Evolutionary conservation across 1,140 invertebrate species (phyloP).

Genomic region (Oscheius sp.): DNA sequence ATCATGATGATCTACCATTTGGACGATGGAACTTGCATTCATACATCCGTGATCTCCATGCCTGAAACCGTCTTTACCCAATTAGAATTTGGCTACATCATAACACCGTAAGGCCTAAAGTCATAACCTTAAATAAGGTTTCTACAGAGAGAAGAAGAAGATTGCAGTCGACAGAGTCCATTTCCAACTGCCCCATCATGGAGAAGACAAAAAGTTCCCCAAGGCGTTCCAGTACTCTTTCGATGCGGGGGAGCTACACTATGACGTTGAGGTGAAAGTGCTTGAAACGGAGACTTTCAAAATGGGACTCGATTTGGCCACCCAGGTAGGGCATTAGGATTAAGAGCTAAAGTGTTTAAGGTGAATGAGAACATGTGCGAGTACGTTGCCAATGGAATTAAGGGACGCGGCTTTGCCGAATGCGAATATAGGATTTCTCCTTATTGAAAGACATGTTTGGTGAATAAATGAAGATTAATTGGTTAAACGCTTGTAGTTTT

Average conservation of each 20-base stretch:
- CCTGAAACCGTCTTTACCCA: slow-evolving; percentile 51
- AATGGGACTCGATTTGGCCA: slow-evolving; percentile 46
- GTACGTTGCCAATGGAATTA: slow-evolving; percentile 46
- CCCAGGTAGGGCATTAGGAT: background rate
- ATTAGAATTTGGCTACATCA: slow-evolving; percentile 51
- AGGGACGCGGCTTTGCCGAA: slow-evolving; percentile 48
- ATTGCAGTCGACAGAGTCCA: slow-evolving; percentile 46
- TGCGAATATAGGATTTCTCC: slow-evolving; percentile 49
- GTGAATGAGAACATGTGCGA: slow-evolving; percentile 50
- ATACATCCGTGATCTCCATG: slow-evolving; percentile 55
- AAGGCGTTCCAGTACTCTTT: slow-evolving; percentile 45
- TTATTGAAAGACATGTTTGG: slow-evolving; percentile 44
- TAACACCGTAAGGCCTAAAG: slow-evolving; percentile 42
- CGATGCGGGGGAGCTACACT: slow-evolving; percentile 24
- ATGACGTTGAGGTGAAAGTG: slow-evolving; percentile 38
- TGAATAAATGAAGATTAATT: no score
- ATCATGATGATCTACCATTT: slow-evolving; percentile 54
- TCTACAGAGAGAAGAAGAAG: slow-evolving; percentile 43
- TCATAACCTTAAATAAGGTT: background rate
- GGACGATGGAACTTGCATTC: slow-evolving; percentile 56
- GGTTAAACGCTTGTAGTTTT: no score
- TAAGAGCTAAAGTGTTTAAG: slow-evolving; percentile 14
- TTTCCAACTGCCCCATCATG: slow-evolving; percentile 43
- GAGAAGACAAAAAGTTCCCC: slow-evolving; percentile 51
- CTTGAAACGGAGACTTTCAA: slow-evolving; percentile 44